Conservation (phyloP, 1,140 invertebrate species). For the Radopholus similis region DNA sequence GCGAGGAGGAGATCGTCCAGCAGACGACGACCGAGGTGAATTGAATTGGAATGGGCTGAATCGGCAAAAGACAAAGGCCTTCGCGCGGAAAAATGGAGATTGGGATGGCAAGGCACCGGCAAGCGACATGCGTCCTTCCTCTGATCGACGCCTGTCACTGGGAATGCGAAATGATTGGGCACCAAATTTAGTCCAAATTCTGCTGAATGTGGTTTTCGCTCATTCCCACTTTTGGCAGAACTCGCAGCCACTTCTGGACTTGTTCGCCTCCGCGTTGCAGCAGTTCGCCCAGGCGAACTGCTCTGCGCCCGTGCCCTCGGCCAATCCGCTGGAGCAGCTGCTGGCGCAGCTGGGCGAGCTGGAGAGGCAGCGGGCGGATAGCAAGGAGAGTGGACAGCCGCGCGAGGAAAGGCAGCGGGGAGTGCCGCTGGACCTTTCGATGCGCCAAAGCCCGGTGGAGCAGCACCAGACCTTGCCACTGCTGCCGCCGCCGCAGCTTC, state of each 20-base stretch:
- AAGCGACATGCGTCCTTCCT: too few species aligned
- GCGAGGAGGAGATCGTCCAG: background rate
- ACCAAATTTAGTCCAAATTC: background rate
- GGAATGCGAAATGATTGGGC: background rate
- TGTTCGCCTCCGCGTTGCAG: background rate
- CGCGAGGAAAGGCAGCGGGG: background rate
- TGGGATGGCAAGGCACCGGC: background rate
- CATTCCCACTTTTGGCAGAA: too few species aligned
- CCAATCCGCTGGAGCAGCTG: background rate
- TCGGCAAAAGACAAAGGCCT: too few species aligned
- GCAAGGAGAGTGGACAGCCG: background rate
- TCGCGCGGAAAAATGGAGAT: background rate
- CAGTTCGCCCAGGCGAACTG: background rate
- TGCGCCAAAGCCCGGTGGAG: too few species aligned
- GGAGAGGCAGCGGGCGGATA: background rate
- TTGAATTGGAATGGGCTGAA: too few species aligned
- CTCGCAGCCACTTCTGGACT: background rate
- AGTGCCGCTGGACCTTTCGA: background rate
- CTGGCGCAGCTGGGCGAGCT: background rate
- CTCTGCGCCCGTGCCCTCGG: background rate
- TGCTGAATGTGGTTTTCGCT: background rate
- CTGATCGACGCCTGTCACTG: too few species aligned
- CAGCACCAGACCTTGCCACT: background rate
- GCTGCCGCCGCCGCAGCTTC: background rate
- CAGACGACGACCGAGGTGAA: background rate